Evolutionary conservation across 53 echinoderm and acorn worm species (phyloP), one percentile per base, ranked within the genome.

Genomic region (Pentamera pediparva): DNA sequence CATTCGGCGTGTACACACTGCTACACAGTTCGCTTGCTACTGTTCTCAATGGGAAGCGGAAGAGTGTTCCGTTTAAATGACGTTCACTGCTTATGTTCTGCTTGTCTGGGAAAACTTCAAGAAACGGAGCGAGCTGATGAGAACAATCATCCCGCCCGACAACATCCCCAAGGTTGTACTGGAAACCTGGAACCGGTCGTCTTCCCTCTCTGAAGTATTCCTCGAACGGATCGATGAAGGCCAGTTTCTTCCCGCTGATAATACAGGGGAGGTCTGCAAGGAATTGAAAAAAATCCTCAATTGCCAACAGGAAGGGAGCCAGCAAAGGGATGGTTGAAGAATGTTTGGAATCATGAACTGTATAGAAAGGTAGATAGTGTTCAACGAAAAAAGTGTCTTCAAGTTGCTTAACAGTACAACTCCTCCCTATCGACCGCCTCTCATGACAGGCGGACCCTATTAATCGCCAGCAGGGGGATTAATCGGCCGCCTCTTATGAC

Each of bases 41-140:
- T 30, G 18, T 60, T 19, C 95, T 84, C 29, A 96, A 55, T 1
- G 96, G 96, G 35, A 96, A 96, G 9, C 96, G 85, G 37, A 96
- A 91, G 20, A 96, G 17, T 0, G 96, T 88, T 13, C 96, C 96
- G 18, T 85, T 59, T 40, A 91, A 83, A 32, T 40, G 18, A 9
- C 62, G 74, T 21, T 38, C 3, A 15, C 62, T 8, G 8, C 45
- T 28, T 9, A 81, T 45, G 33, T 69, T 41, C n/a, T 58, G 49
- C 37, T 59, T 38, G 15, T 75, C 73, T 11, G 36, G 64, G 39
- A 81, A 67, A 3, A 77, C 35, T 9, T 75, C 32, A 0, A 45
- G 53, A 41, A 76, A 91, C 10, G 96, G 88, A n/a, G 41, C 31
- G 38, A 90, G 84, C 58, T 96, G 96, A 37, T 90, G 90, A 5